Evolutionary conservation across 1,140 invertebrate genomes (phyloP), one percentile per base, ranked within the genome.

Genomic region (Heliconius himera): DNA sequence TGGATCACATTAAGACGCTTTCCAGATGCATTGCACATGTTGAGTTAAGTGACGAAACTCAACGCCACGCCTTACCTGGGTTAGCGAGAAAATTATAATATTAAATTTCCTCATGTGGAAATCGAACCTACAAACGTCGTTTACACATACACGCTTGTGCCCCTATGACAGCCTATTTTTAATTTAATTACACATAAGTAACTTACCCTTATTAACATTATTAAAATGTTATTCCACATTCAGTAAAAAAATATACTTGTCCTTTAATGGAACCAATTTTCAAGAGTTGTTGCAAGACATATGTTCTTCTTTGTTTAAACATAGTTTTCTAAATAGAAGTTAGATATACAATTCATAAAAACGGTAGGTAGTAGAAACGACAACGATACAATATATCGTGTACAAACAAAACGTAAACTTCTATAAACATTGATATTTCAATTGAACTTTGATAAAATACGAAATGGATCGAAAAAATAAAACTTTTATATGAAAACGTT

Each of bases 361-460:
- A 66, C 60, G 1, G 11, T 26, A 66, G 1, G 11, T 26, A 66
- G 11, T 22, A 46, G 41, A 46, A 6, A 5, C 26, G 26, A 9
- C 56, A 16, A 8, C 56, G 22, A 26, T 22, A 66, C 16, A 29
- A 66, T 66, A 66, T 26, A 66, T 29, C 60, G 22, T 29, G 11
- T 66, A 26, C 60, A 29, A 66, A 66, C 60, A 66, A 66, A 66
- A 66, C 22, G 11, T 66, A 66, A 26, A 29, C 60, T 66, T 66
- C 60, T 29, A 66, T 66, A 66, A 66, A 66, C 60, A 66, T 16
- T 66, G n/a, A 66, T 66, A 66, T 66, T 66, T 66, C 60, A 66
- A 66, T 66, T 66, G 22, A 66, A 66, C 8, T n/a, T 56, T 56
- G 60, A 26, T 26, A 66, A 66, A 66, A 26, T 66, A 66, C 0